Percentiles rank a stretch among this genome's conserved stretches.
phyloP scores from a whole-genome alignment of 1,140 invertebrate genomes.

The Drosophila leontia region DNA sequence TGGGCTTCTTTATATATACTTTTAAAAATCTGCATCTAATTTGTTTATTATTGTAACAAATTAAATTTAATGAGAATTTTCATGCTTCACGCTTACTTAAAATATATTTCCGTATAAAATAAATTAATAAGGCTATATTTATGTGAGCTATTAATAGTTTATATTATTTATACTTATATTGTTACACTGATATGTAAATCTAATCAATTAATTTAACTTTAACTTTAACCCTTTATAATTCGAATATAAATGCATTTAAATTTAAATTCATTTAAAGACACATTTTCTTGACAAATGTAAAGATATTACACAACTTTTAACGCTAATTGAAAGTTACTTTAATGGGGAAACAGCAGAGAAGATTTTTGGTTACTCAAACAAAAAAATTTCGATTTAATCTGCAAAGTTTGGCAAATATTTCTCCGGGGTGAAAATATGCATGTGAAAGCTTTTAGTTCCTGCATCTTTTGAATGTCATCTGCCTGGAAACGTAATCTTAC shows the following conservation, averaged over 20 bases:
- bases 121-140: too few relatives aligned
- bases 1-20: too few relatives aligned
- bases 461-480: conserved; percentile 23
- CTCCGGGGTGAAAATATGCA: conserved; percentile 28
- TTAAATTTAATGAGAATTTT: too few relatives aligned
- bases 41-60: too few relatives aligned
- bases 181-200: background rate
- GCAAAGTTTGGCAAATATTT: conserved; percentile 5
- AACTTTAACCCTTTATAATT: too few relatives aligned
- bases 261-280: background rate
- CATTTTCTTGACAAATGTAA: conserved; percentile 17
- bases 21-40: too few relatives aligned
- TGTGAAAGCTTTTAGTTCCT: conserved; percentile 29
- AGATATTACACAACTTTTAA: conserved; percentile 17
- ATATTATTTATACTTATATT: too few relatives aligned
- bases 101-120: too few relatives aligned
- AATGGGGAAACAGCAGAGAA: background rate
- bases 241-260: too few relatives aligned
- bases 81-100: too few relatives aligned
- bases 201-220: background rate
- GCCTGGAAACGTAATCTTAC: conserved; percentile 30
- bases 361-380: background rate
- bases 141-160: too few relatives aligned
- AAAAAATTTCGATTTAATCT: background rate
- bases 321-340: conserved; percentile 9